Conservation (phyloP, 1,140 invertebrate species). For the Danaus plexippus region DNA sequence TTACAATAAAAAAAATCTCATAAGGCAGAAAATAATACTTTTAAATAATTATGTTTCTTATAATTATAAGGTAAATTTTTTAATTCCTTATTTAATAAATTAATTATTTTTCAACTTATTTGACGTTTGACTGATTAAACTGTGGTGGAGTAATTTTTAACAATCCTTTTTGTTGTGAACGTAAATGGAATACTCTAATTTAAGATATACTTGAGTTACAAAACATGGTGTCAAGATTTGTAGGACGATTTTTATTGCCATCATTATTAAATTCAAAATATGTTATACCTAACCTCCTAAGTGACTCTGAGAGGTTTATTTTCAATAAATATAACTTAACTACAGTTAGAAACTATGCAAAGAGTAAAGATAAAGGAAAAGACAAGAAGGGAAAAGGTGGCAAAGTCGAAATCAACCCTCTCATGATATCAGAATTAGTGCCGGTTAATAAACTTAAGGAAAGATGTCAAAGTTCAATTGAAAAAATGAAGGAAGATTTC, state of each 20-base stretch:
- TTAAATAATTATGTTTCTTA: too few species aligned
- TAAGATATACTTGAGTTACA: too few species aligned
- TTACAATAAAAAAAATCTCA: too few species aligned
- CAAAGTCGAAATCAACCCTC: slow-evolving; percentile 79
- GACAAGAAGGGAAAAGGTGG: slow-evolving; percentile 74
- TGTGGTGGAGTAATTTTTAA: too few species aligned
- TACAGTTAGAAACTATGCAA: slow-evolving; percentile 54
- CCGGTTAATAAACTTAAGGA: slow-evolving; percentile 78
- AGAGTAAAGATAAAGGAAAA: slow-evolving; percentile 76
- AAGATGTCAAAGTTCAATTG: slow-evolving; percentile 77
- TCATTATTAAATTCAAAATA: slow-evolving; percentile 31
- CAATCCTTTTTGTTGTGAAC: too few species aligned
- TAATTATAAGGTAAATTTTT: too few species aligned
- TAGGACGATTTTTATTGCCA: slow-evolving; percentile 38
- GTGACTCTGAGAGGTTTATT: slow-evolving; percentile 23
- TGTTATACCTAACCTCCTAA: slow-evolving; percentile 26
- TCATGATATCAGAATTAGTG: slow-evolving; percentile 79
- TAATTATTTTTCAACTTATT: too few species aligned
- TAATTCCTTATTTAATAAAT: too few species aligned
- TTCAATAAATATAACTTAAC: slow-evolving; percentile 27
- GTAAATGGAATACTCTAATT: too few species aligned
- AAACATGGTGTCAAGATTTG: slow-evolving; percentile 42
- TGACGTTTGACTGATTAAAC: too few species aligned
- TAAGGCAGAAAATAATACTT: too few species aligned
- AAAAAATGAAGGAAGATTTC: slow-evolving; percentile 84